Base-by-base conservation (phyloP, 2,888 invertebrate genomes). In the Pachycephus smyrnensis region DNA sequence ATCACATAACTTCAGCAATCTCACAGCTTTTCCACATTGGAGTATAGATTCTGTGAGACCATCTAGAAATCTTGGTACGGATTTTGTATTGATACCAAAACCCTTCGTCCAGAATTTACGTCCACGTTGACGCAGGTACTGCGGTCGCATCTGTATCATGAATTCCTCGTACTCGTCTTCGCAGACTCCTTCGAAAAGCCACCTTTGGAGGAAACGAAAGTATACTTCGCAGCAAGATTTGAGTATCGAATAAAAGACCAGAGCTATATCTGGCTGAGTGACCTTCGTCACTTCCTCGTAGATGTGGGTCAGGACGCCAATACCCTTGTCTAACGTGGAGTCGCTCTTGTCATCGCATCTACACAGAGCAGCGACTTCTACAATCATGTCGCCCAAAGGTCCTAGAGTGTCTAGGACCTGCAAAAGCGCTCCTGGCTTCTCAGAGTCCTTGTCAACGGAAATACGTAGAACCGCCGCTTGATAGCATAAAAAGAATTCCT, bases 91-190 rank as follows among this genome's bases (percentile, higher is more conserved):
- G 15, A 94, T 92, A 37, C 92, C 92, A 88, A 94, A 95, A 12
- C 94, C 94, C 86, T 94, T 93, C 33, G 94, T 95, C 95, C 95
- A 95, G 86, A 95, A 95, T 4, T 94, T 93, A 80, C 95, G 94
- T 0, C 94, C 94, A 33, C 93, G 92, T 40, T 94, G 94, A 81
- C 94, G 93, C 31, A 94, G 92, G 85, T 95, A 95, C 80, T 95
- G 94, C 0, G 93, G 92, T 86, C 95, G 94, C 31, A 94, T 93
- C 75, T 94, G 94, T 76, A 98, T 95, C 92, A 98, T 98, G 86
- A 98, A 97, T 92, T 98, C 98, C 84, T 95, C 95, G 87, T 95
- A 95, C 23, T 94, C 93, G 90, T 98, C 98, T 81, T 96, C 95
- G 30, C 98, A 92, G 76, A 94, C 94, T 0, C 98, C 98, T 89